Percentiles rank a stretch among this genome's conserved stretches.
Evolutionary conservation across 2,113 vertebrate genomes (phyloP).

Genomic region (Nettapus auritus): DNA sequence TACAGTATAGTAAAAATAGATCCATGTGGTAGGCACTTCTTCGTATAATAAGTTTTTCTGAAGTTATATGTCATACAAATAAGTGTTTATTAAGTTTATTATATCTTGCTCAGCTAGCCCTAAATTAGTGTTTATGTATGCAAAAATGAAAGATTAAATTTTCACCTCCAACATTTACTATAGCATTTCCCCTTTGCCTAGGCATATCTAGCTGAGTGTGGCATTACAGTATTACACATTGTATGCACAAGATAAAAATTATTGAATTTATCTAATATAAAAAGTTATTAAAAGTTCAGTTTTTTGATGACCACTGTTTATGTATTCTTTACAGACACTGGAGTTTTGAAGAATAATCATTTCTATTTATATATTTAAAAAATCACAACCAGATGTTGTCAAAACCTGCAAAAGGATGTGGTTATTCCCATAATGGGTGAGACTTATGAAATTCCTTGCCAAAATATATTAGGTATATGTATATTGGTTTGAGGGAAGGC

Average conservation of each 20-base stretch:
- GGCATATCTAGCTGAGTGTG: neutral
- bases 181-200: neutral
- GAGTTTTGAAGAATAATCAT: neutral
- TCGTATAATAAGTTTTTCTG: neutral
- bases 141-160: neutral
- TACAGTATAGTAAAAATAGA: neutral
- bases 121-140: neutral
- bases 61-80: neutral
- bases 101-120: neutral
- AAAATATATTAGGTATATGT: neutral
- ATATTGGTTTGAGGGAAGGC: neutral
- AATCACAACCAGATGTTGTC: neutral
- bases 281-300: neutral
- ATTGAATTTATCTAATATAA: neutral
- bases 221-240: neutral
- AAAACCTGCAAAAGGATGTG: neutral
- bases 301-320: neutral
- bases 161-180: neutral
- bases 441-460: neutral
- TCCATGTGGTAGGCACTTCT: accelerated
- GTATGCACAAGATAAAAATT: neutral
- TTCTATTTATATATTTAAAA: neutral
- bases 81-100: neutral
- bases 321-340: neutral
- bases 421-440: neutral